Evolutionary conservation across 2,888 invertebrate genomes (phyloP).

Genomic region (Gisinianus flammeolus): DNA sequence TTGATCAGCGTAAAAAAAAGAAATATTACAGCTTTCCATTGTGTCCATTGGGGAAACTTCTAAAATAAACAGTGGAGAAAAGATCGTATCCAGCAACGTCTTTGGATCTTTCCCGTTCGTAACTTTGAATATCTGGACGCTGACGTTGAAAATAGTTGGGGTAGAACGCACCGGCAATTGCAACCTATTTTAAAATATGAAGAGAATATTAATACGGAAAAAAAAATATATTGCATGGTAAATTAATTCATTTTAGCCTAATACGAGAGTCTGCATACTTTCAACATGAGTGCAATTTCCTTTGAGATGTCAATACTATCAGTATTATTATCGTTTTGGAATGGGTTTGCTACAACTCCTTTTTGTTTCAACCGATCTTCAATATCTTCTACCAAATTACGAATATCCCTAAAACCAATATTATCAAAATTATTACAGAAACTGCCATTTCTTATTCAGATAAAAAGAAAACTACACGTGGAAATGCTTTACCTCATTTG

Average conservation of each 20-base stretch:
- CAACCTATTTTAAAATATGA: constrained; percentile 65
- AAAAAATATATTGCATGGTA: too few species aligned
- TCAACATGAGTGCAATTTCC: constrained; percentile 52
- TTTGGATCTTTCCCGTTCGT: constrained; percentile 73
- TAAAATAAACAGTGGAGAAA: constrained; percentile 73
- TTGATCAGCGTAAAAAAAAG: too few species aligned
- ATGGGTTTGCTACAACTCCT: constrained; percentile 64
- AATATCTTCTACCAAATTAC: constrained; percentile 74
- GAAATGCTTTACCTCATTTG: constrained; percentile 45
- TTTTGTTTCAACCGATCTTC: constrained; percentile 68
- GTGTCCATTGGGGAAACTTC: constrained; percentile 66
- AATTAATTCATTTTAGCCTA: too few species aligned
- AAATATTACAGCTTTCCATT: constrained; percentile 71
- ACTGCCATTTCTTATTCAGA: too few species aligned
- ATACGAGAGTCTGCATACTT: constrained; percentile 33
- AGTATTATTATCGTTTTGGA: constrained; percentile 4
- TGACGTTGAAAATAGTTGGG: constrained; percentile 83
- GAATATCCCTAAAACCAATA: constrained; percentile 68
- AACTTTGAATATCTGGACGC: constrained; percentile 65
- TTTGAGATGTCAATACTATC: constrained; percentile 43
- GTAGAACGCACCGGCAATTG: constrained; percentile 87
- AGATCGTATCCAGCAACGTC: constrained; percentile 77
- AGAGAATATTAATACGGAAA: background rate
- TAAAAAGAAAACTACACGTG: background rate
- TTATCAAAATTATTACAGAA: background rate